Conservation (phyloP, 2,888 invertebrate genomes). For the Papilio gigon region DNA sequence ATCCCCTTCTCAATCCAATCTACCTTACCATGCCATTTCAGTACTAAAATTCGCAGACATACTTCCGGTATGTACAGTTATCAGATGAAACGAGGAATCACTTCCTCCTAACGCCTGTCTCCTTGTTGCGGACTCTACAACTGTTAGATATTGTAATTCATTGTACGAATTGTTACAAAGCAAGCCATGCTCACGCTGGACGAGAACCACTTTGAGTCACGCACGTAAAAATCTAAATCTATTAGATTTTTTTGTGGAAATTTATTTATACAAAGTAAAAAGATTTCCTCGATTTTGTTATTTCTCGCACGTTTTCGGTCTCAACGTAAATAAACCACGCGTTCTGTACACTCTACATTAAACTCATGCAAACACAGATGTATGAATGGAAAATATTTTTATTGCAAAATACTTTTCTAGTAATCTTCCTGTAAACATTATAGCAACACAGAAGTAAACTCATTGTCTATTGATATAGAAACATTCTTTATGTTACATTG, state of each 20-base stretch:
- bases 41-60: too few species aligned
- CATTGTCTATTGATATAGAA: conserved; percentile 13
- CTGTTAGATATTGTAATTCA: background rate
- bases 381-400: conserved; percentile 29
- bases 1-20: too few species aligned
- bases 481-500: conserved; percentile 4
- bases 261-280: conserved; percentile 31
- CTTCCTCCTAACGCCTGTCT: too few species aligned
- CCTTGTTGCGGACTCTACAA: too few species aligned
- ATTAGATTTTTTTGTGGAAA: background rate
- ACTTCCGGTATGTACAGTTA: too few species aligned
- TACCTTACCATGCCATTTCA: too few species aligned
- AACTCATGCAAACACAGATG: conserved; percentile 20
- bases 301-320: conserved; percentile 10
- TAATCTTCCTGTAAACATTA: background rate
- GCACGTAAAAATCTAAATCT: conserved; percentile 27
- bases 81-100: too few species aligned
- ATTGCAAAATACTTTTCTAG: conserved; percentile 10
- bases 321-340: conserved; percentile 15
- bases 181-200: background rate
- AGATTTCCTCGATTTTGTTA: conserved; percentile 20
- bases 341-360: conserved; percentile 20
- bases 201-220: conserved; percentile 13
- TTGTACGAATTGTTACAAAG: background rate
- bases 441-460: background rate